These are phyloP conservation scores for Lates japonicus DNA, from an alignment of 2,797 vertebrate genomes.

Conservation along the genomic window DNA sequence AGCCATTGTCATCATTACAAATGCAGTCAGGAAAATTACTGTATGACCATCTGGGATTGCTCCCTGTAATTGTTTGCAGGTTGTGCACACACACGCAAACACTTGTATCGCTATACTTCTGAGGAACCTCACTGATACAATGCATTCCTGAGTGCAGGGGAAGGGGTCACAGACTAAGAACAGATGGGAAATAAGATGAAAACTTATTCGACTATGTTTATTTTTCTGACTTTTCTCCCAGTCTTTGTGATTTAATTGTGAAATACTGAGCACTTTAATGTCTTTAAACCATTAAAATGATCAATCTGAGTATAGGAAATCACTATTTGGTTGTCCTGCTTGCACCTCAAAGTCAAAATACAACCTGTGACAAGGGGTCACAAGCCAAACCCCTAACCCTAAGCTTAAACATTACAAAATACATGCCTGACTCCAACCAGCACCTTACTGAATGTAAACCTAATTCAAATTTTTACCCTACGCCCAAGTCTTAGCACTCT, in stretches of 20 bases:
- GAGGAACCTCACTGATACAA: not conserved
- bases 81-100: not conserved
- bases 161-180: not conserved
- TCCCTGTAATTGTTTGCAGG: slow-evolving; percentile 48
- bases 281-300: not conserved
- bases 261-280: not conserved
- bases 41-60: slow-evolving; percentile 46
- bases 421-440: not conserved
- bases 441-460: not conserved
- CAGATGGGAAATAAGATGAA: not conserved
- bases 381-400: not conserved
- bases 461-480: not conserved
- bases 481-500: not conserved
- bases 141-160: not conserved
- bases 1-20: slow-evolving; percentile 38
- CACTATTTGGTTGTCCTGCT: not conserved
- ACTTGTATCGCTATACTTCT: not conserved
- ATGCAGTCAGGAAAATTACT: slow-evolving; percentile 45
- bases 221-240: not conserved
- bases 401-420: not conserved
- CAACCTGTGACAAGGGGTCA: not conserved
- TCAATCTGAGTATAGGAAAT: slow-evolving; percentile 1
- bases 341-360: not conserved
- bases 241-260: not conserved
- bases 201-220: not conserved